Conservation (phyloP, 2,888 invertebrate genomes). For the Drosophila hamatofila region DNA sequence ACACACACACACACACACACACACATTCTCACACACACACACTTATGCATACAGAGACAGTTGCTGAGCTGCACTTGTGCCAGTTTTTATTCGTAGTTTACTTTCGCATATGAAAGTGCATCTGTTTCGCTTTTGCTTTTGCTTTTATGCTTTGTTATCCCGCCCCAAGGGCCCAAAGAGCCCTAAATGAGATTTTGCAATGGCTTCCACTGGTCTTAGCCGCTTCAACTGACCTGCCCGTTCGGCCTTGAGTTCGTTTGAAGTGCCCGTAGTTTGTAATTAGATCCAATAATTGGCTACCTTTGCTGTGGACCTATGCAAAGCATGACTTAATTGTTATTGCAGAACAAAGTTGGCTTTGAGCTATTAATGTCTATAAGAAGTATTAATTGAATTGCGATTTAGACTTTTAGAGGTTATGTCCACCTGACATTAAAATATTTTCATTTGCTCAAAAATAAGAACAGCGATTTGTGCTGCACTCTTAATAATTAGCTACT, state of each 20-base stretch:
- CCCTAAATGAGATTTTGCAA: conserved; percentile 40
- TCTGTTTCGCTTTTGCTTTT: conserved; percentile 35
- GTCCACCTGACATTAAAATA: background rate
- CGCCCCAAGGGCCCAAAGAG: background rate
- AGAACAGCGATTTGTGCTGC: background rate
- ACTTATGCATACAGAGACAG: conserved; percentile 3
- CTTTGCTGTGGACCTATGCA: conserved; percentile 1
- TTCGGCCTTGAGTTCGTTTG: conserved; percentile 43
- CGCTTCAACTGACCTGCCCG: conserved; percentile 20
- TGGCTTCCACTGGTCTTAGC: conserved; percentile 38
- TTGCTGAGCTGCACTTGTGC: conserved; percentile 53
- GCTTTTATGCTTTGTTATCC: background rate
- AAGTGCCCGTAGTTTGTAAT: conserved; percentile 6
- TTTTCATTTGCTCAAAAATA: background rate
- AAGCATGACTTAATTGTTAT: background rate
- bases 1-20: conserved; percentile 3
- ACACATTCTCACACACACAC: conserved; percentile 8
- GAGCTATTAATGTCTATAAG: background rate
- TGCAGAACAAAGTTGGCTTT: background rate
- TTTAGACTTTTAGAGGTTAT: background rate
- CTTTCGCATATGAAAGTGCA: conserved; percentile 68
- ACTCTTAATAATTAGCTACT: background rate
- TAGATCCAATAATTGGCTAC: conserved; percentile 18
- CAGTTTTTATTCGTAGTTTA: conserved; percentile 48
- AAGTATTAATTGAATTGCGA: too few species aligned